Percentiles rank a stretch among this genome's conserved stretches.
These are phyloP conservation scores for Calidris pygmaea DNA, from an alignment of 2,113 vertebrate species.

Conservation along the genomic window DNA sequence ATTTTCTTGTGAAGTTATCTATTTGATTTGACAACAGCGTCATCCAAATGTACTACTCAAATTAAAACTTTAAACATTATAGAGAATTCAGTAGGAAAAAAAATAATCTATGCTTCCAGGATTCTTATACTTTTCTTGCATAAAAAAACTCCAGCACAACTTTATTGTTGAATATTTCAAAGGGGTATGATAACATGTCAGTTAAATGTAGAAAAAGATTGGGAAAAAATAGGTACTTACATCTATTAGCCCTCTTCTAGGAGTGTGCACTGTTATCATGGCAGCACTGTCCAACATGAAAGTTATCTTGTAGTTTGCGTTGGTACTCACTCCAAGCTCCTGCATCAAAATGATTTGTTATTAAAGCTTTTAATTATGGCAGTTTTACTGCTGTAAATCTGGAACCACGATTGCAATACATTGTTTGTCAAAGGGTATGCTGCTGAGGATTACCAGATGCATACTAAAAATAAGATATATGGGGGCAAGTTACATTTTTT, in stretches of 20 bases:
- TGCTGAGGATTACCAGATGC: background rate
- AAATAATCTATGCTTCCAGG: background rate
- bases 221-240: slow-evolving; percentile 65
- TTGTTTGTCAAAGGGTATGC: background rate
- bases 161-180: background rate
- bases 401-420: background rate
- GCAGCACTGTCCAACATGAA: slow-evolving; percentile 99
- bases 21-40: background rate
- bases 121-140: background rate
- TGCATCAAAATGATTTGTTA: slow-evolving; percentile 63
- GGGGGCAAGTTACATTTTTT: background rate
- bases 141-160: background rate
- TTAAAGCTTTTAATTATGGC: background rate
- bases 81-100: background rate
- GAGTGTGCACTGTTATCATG: slow-evolving; percentile 99
- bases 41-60: background rate
- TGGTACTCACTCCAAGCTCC: slow-evolving; percentile 96
- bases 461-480: background rate
- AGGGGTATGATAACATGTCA: background rate
- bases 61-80: background rate
- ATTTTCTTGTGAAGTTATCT: background rate
- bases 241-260: slow-evolving; percentile 94
- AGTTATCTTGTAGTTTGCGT: slow-evolving; percentile 96
- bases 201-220: background rate
- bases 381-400: background rate